Base-by-base conservation (phyloP, 2,113 vertebrate species). In the Cervus canadensis region DNA sequence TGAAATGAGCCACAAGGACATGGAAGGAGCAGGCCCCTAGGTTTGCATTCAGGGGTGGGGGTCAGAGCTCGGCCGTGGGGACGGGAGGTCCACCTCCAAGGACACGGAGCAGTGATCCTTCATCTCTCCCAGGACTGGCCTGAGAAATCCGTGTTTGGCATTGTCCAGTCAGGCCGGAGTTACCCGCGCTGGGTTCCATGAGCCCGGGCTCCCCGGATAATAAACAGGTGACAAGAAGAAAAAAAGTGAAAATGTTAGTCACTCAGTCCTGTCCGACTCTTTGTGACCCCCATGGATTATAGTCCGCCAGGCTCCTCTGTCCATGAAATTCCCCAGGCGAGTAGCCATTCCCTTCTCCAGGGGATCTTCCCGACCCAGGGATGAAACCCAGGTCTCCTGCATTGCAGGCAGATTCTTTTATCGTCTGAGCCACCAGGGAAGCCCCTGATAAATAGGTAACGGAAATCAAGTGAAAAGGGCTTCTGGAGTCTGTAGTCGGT, bases 41-140 rank as follows among this genome's bases (percentile, higher is more conserved):
- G 48, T 4, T 23, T 62, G 26, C 10, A 2, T 54, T 30, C 23
- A 43, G 71, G 36, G 40, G 6, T 11, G 16, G 12, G 33, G 11
- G 6, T 33, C 74, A 15, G n/a, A 60, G 45, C 48, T 81, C 2
- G 1, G 15, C 21, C 0, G 0, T 21, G 43, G 52, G 83, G 28
- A 9, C 52, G n/a, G 30, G 40, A 26, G 21, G 30, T 19, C 94
- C 25, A 0, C 36, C 60, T 33, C 40, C 43, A 1, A 33, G n/a
- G 14, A 52, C 21, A 33, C 5, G 23, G 79, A 26, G 15, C 5
- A 1, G 2, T 14, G 52, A 26, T 15, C 54, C 36, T 64, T 54
- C 13, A 1, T 26, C 30, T 45, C 86, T 85, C 71, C 57, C 3
- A 4, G 60, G 52, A 36, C 56, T 40, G 43, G 36, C 43, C 87